A percentile compares a stretch with the other conserved stretches of the same genome.
Conservation (phyloP, 2,797 vertebrate genomes). For the Lacerta viridis region DNA sequence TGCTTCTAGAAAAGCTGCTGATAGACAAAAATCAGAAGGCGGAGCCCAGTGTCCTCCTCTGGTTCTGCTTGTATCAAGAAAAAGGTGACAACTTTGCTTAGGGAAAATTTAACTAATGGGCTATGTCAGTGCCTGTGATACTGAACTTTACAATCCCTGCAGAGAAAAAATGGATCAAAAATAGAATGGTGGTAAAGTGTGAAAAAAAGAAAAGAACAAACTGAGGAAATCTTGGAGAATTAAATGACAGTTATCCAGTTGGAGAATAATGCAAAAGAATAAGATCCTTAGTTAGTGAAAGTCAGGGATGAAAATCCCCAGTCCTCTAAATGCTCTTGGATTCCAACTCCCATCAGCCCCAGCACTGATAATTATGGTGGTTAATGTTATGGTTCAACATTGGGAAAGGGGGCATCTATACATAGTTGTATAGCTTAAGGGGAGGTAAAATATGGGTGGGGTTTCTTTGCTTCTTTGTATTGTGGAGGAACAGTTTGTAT, state of each 20-base stretch:
- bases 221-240: neutral
- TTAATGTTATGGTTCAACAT: neutral
- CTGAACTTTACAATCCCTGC: constrained; percentile 4
- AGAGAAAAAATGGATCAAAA: neutral
- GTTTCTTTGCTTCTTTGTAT: too few species aligned
- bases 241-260: neutral
- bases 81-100: neutral
- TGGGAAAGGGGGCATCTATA: neutral
- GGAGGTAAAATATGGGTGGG: too few species aligned
- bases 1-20: constrained; percentile 35
- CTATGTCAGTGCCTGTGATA: neutral
- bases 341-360: neutral
- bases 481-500: too few species aligned
- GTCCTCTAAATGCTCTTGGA: neutral
- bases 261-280: too few species aligned
- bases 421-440: too few species aligned
- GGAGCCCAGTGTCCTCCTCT: constrained; percentile 13
- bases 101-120: neutral
- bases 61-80: neutral
- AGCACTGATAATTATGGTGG: neutral
- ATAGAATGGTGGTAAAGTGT: neutral
- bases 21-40: constrained; percentile 18
- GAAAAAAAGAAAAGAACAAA: neutral
- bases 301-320: neutral
- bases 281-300: neutral